Evolutionary conservation across 2,797 vertebrate genomes (phyloP), one percentile per base, ranked within the genome.

Genomic region (Argya squamiceps): DNA sequence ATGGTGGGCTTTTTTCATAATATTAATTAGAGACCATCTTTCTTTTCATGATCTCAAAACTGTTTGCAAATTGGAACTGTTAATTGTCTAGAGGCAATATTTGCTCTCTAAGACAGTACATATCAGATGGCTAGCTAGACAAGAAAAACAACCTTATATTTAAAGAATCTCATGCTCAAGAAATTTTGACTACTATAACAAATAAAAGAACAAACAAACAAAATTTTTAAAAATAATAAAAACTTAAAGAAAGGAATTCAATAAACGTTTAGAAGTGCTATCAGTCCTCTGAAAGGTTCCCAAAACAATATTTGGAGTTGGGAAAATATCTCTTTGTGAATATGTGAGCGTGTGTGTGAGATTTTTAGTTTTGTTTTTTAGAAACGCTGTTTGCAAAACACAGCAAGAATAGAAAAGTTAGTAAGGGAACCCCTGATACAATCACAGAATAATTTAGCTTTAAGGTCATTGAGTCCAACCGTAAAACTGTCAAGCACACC

Each of bases 261-360:
- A n/a, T 26, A 32, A 27, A 50, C 32, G 0, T 39, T 70, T 27
- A 70, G 8, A 74, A 81, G 2, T 2, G 1, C 6, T 74, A 9
- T 41, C 15, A 18, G 6, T 69, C 18, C 12, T 26, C n/a, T 8
- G 3, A 59, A 60, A 71, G 9, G 3, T 50, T 91, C 4, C 13
- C 9, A 63, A 71, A 23, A 1, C 11, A 53, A 34, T 77, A 59
- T 14, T 39, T 14, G 8, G 15, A 19, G 1, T 9, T 6, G 2
- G 3, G 1, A 2, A 4, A 8, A 7, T 21, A 36, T 30, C 1
- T 64, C 16, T 30, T 36, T 11, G 34, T 12, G 6, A 22, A 2
- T 41, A 1, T 19, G 21, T 43, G 18, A 2, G 3, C 5, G 1
- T n/a, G 2, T n/a, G 2, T 14, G 16, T 29, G 19, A 69, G 22